Evolutionary conservation across 2,113 vertebrate genomes (phyloP).

Genomic region (Sinocyclocheilus grahami): DNA sequence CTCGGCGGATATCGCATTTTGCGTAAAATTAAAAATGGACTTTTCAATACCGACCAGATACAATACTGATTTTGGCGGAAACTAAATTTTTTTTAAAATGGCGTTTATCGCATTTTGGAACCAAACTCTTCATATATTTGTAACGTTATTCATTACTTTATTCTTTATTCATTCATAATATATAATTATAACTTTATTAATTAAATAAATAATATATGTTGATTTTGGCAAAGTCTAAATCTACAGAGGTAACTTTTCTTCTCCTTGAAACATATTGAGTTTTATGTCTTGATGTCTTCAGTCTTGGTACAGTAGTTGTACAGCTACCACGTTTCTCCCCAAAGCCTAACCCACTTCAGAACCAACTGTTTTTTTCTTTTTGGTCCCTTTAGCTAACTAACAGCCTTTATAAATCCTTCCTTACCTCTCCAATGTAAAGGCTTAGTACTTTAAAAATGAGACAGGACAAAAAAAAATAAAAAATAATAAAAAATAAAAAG

Average conservation of each 20-base stretch:
- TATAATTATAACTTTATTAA: no score
- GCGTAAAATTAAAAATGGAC: no score
- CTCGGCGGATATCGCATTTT: no score
- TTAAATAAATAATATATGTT: no score
- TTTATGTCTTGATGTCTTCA: background rate
- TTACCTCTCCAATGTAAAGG: background rate
- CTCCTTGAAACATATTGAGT: background rate
- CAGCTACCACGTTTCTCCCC: background rate
- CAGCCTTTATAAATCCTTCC: slow-evolving; percentile 4
- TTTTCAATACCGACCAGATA: no score
- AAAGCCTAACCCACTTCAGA: background rate
- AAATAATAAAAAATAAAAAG: background rate
- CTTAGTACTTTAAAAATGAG: background rate
- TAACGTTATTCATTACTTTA: no score
- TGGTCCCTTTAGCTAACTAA: background rate
- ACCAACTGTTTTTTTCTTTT: background rate
- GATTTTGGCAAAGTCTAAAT: background rate
- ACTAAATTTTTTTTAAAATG: no score
- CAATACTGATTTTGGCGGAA: no score
- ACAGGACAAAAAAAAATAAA: background rate
- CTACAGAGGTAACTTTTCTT: background rate
- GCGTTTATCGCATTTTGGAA: no score
- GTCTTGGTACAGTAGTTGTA: background rate
- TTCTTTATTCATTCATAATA: no score
- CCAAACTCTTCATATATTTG: no score